Evolutionary conservation across 2,113 vertebrate genomes (phyloP).

Genomic region (Dromas ardeola): DNA sequence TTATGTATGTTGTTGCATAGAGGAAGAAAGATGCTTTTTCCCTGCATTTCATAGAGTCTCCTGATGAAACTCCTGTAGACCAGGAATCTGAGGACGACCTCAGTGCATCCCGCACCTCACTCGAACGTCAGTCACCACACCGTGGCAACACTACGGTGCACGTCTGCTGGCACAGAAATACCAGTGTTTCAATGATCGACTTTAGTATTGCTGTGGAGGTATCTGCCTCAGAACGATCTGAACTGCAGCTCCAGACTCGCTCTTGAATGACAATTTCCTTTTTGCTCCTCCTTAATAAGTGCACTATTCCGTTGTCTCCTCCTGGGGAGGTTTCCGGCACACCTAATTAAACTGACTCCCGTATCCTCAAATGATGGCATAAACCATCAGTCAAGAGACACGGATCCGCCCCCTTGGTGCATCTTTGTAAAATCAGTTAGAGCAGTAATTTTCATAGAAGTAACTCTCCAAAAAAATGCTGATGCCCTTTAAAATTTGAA

Average conservation of each 20-base stretch:
- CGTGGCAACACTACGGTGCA: conserved; percentile 99
- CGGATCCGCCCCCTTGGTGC: not conserved
- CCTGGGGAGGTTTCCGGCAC: not conserved
- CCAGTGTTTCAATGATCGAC: conserved; percentile 99
- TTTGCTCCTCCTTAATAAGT: conserved; percentile 25
- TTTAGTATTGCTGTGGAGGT: conserved; percentile 98
- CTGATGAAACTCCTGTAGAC: conserved; percentile 86
- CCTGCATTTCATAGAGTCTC: conserved; percentile 81
- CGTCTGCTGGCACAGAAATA: conserved; percentile 99
- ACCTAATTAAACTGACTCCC: not conserved
- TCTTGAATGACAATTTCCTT: conserved; percentile 65
- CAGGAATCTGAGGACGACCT: conserved; percentile 96
- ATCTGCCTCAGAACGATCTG: conserved; percentile 70
- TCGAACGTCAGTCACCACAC: conserved; percentile 89
- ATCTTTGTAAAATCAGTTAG: not conserved
- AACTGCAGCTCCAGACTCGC: conserved; percentile 50
- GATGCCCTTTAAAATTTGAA: not conserved
- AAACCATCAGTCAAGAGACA: not conserved
- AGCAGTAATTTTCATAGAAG: not conserved
- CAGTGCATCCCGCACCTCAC: conserved; percentile 84
- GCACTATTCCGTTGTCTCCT: not conserved
- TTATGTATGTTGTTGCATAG: conserved; percentile 63
- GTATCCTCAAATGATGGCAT: not conserved
- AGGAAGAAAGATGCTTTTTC: conserved; percentile 34
- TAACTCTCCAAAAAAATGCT: not conserved